Conservation (phyloP, 2,888 invertebrate species). For the Ischnura elegans region DNA sequence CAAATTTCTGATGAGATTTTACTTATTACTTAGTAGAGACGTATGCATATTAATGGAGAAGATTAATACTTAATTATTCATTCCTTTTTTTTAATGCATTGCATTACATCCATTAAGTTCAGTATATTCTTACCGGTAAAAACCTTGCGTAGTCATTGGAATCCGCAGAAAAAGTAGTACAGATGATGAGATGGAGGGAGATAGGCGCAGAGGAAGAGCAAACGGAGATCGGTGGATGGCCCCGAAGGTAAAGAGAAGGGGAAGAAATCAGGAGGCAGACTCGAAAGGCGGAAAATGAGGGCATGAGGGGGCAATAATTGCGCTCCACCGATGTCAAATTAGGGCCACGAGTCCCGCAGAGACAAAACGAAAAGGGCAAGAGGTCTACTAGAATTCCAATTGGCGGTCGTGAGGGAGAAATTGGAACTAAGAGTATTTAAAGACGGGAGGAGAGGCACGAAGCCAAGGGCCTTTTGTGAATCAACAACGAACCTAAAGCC, state of each 20-base stretch:
- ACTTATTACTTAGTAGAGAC: too few species aligned
- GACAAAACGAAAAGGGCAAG: not conserved
- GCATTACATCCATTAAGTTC: too few species aligned
- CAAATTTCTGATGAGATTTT: too few species aligned
- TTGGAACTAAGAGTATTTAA: not conserved
- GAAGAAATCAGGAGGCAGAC: not conserved
- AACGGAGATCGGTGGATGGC: too few species aligned
- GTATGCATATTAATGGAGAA: too few species aligned
- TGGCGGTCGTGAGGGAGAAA: not conserved
- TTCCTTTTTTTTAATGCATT: too few species aligned
- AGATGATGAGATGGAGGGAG: not conserved
- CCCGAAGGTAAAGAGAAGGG: not conserved
- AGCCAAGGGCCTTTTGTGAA: conserved; percentile 43
- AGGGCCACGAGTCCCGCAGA: conserved; percentile 41
- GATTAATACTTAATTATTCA: too few species aligned
- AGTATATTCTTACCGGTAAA: too few species aligned
- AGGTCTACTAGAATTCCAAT: conserved; percentile 39
- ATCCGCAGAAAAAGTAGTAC: too few species aligned
- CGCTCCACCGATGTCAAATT: conserved; percentile 43
- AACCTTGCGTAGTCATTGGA: too few species aligned
- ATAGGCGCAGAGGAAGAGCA: not conserved
- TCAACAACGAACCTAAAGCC: not conserved
- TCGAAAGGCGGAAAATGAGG: not conserved
- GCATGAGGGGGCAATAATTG: conserved; percentile 45
- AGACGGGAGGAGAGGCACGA: not conserved